Evolutionary conservation across 1,140 invertebrate genomes (phyloP), one percentile per base, ranked within the genome.

Genomic region (Globodera rostochiensis): DNA sequence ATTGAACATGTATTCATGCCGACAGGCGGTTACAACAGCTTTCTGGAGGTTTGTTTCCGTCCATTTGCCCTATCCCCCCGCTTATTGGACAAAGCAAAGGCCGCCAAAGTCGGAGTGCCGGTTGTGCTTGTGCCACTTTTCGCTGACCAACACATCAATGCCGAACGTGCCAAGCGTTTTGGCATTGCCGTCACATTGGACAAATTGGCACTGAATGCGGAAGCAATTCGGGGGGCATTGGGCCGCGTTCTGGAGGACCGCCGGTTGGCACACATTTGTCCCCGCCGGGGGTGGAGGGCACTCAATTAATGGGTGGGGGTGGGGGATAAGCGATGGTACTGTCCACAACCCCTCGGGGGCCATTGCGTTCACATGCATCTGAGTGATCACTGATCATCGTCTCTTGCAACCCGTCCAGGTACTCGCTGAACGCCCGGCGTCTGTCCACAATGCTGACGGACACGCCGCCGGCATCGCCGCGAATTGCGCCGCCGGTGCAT

Each of bases 131-230:
- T 90, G 83, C 88, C 88, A 11, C 80, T 89, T 11, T 89, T 89
- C 70, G 88, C 88, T 36, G 88, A 89, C 83, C 88, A 89, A 73
- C 87, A 83, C 36, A 88, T 89, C 45, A 90, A 90, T 82, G 84
- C 88, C 11, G 83, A 87, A 74, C 64, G 90, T 53, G 88, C 90
- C 15, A 76, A 83, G 78, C 66, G 86, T 46, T 89, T 87, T 79
- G 89, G 90, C 19, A 85, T 83, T 64, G 76, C 79, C 13, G 69
- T 67, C 57, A 60, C 74, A 15, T 46, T 87, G 21, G 82, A 87
- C 73, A 87, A 87, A 80, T 76, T 85, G 19, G 77, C 77, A 47
- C 73, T 88, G 8, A 86, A 80, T 36, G 49, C 64, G 19, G 79
- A 88, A 50, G 81, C 67, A 11, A 82, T 88, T 57, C 80, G 73